Base-by-base conservation (phyloP, 2,888 invertebrate genomes). In the Torymus texanus region DNA sequence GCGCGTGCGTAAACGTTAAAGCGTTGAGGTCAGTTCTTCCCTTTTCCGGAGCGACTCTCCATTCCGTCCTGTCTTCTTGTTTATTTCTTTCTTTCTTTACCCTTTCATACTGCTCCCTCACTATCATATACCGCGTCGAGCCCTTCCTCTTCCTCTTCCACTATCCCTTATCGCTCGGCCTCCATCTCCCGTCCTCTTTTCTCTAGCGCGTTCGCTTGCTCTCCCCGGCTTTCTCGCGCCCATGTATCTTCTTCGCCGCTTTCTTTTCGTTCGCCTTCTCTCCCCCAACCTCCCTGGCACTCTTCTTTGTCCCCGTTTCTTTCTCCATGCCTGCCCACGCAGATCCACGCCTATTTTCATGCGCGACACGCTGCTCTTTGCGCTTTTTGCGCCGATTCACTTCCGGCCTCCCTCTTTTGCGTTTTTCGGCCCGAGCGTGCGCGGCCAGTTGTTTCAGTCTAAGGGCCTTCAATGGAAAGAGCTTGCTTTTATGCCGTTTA, bases 231-330 rank as follows among this genome's bases (percentile, higher is more conserved):
- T 41, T 8, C 41, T 41, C 41, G 41, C 41, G 41, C 8, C 41
- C 5, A 41, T 41, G 41, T 41, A 41, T 55, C 55, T 21, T 13
- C 67, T 67, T n/a, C 24, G n/a, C 21, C 12, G 14, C n/a, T 55
- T 13, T 18, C 70, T 70, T 70, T 68, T 75, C 75, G 62, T 41
- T 18, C 68, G 68, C 41, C 68, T 68, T 68, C 75, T 70, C 75
- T 75, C 58, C n/a, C 53, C 13, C 58, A 66, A 53, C 61, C 59
- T 61, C 41, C 41, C 41, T 8, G 10, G 41, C 41, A 8, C 41
- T 41, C 41, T 41, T 62, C 61, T 53, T 61, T 72, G n/a, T 18
- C n/a, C 18, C 29, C 56, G 11, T n/a, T 16, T 13, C 41, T 11
- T 58, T 68, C 56, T 14, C 21, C 29, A 0, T 8, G 50, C 8